Base-by-base conservation (phyloP, 2,888 invertebrate genomes). In the Eubasilissa splendida region DNA sequence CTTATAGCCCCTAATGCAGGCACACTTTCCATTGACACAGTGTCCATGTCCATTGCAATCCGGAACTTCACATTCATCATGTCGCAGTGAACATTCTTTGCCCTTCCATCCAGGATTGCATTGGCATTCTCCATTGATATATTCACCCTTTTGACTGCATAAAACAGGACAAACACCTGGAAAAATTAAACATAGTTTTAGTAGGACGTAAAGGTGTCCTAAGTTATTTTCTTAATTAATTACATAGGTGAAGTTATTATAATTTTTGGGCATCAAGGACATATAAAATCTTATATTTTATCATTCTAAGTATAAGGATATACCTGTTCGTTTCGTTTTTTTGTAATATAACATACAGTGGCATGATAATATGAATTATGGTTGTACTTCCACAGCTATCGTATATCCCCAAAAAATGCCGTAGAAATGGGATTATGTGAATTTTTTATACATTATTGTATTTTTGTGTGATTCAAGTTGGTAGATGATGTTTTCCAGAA, bases 51-150 rank as follows among this genome's bases (percentile, higher is more conserved):
- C 97, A 87, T 96, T 97, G 89, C 99, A 99, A 88, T 98, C 97
- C 52, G 96, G 93, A 86, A 98, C 96, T 90, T 98, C 97, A 89
- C 99, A 99, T 90, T 99, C 98, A 87, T 97, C 96, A 88, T 97
- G 97, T 63, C 97, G 93, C 85, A 99, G 90, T 68, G 97, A 96
- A 88, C 99, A 99, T 88, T 99, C 99, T 86, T 96, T 96, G 85
- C 99, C 99, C 89, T 98, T 99, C 98, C 98, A 99, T 70, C 98
- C 98, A 3, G 97, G 96, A 89, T 98, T 97, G 88, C 99, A 99
- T 86, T 97, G 96, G 87, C 99, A 99, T 88, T 96, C 96, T 60
- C 99, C 99, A 86, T 97, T 96, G 85, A 96, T 96, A 88, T 99
- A 99, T 87, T 98, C 96, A 56, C 99, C 99, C 84, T 97, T 95